Evolutionary conservation across 2,888 invertebrate species (phyloP), one percentile per base, ranked within the genome.

Genomic region (Isoperla grammatica): DNA sequence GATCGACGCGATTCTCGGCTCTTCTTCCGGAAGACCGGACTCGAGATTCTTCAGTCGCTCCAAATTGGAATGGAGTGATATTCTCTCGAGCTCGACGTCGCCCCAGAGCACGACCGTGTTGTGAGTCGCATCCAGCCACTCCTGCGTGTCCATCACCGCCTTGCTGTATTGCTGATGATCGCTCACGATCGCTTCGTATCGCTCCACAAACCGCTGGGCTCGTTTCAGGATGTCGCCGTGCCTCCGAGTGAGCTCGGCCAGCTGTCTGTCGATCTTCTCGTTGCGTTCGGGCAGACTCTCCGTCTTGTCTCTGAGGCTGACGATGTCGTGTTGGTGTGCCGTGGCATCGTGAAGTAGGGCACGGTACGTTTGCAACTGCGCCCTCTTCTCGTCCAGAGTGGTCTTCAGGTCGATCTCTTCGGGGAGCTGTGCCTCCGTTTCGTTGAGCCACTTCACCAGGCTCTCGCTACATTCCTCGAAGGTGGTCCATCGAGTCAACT

Each of bases 81-180:
- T 88, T 67, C 90, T 81, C 73, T 95, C 94, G 58, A 91, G 76
- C 65, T 89, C 90, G 1, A 85, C 79, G 70, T 94, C 92, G 12
- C 88, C 88, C 88, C 92, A 92, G 43, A 89, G 78, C 67, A 69
- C 4, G 23, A 61, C 86, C 0, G 90, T 88, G 66, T 87, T 88
- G 63, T 87, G 84, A 0, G 91, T 91, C 1, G 89, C 86, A 71
- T 90, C 89, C 15, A 93, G 80, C 86, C 92, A 94, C 73, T 93
- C 92, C 69, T 89, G 87, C 0, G 89, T 82, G 65, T 93, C 92
- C 76, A 88, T 84, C 0, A 92, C 88, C 15, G 90, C 88, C 74
- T 90, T 91, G 64, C 86, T 88, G 71, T 92, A 94, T 66, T 89
- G 88, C 68, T 93, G 91, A 72, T 95, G 95, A 67, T 90, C 88